phyloP scores from a whole-genome alignment of 2,113 vertebrate species.

The Corythoichthys intestinalis region DNA sequence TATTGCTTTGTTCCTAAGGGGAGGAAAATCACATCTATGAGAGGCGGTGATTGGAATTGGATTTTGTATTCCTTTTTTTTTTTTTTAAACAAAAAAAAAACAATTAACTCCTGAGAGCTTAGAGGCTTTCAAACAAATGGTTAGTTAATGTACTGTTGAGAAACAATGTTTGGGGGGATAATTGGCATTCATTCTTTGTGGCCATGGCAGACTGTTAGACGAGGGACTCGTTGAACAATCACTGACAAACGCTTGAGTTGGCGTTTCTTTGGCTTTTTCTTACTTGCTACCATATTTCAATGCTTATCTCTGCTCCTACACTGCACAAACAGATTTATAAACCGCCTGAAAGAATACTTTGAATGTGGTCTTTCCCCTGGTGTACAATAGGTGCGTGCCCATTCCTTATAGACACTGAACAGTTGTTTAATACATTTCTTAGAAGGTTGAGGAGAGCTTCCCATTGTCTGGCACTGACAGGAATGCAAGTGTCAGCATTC shows the following conservation, averaged over 20 bases:
- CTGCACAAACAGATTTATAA: conserved; percentile 35
- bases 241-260: conserved; percentile 62
- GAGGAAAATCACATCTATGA: conserved; percentile 58
- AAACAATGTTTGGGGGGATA: conserved; percentile 66
- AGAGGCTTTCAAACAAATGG: conserved; percentile 69
- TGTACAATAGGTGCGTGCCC: conserved; percentile 31
- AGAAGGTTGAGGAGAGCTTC: conserved; percentile 14
- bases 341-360: conserved; percentile 35
- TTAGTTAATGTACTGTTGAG: conserved; percentile 71
- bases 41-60: conserved; percentile 69
- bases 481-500: conserved; percentile 30
- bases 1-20: conserved; percentile 65
- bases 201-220: conserved; percentile 56
- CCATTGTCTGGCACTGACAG: conserved; percentile 11
- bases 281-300: conserved; percentile 36
- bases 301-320: conserved; percentile 45
- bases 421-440: conserved; percentile 25
- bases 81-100: conserved; percentile 59
- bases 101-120: conserved; percentile 75
- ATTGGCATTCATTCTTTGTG: conserved; percentile 69
- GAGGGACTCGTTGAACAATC: conserved; percentile 63
- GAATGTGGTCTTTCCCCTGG: conserved; percentile 17
- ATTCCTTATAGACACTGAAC: conserved; percentile 21
- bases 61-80: conserved; percentile 74
- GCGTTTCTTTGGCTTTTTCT: conserved; percentile 54